Evolutionary conservation across 2,888 invertebrate species (phyloP), one percentile per base, ranked within the genome.

Genomic region (Limnephilus auricula): DNA sequence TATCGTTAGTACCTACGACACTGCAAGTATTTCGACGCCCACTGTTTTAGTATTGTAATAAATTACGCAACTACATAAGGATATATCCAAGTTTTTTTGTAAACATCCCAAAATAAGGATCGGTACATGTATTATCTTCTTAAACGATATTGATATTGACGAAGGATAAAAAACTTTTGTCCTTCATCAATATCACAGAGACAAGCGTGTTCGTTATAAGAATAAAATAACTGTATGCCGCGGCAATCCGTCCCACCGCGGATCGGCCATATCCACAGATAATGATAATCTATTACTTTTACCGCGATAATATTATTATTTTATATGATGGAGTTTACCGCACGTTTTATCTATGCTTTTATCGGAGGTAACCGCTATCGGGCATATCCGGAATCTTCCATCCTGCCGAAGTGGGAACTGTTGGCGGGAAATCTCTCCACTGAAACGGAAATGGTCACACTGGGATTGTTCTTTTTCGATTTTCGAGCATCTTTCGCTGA

Each of bases 281-380:
- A 87, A 15, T 37, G 40, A 9, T 86, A 40, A 50, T 86, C 50
- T n/a, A 30, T 31, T n/a, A 37, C 87, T 65, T 50, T n/a, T 34
- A 88, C 87, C 91, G 89, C 65, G 91, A 89, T 91, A 91, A 91
- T 37, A n/a, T 89, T 31, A 89, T 89, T 89, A 89, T 89, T 89
- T 89, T 45, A 87, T 31, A 30, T 78, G 37, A 85, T 32, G 50
- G 82, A 25, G 78, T 89, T 89, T 79, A 40, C 78, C 82, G 78
- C 86, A 88, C n/a, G 37, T 18, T 50, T 83, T 84, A 89, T 89
- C 86, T 84, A n/a, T 65, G 45, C 31, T 18, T 32, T 31, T 91
- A 90, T 79, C 89, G 30, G 86, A 90, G 91, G 87, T 91, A 87
- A 92, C 92, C 92, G 83, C 91, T 91, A 92, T 92, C 92, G 90